Evolutionary conservation across 2,113 vertebrate species (phyloP), one percentile per base, ranked within the genome.

Genomic region (Pseudolaguvia tuberculata): DNA sequence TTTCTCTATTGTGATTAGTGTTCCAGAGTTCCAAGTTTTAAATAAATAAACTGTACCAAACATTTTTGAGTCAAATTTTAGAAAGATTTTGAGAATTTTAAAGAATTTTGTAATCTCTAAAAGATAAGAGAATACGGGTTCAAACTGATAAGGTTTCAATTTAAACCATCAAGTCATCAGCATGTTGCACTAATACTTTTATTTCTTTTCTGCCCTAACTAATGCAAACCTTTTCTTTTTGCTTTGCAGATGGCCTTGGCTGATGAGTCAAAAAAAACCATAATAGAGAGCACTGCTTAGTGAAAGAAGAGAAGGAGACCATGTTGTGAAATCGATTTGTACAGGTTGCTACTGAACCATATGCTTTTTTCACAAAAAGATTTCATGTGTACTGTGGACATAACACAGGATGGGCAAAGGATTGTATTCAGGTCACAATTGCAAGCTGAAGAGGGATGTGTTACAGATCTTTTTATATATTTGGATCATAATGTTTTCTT

Each of bases 241-340:
- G 27, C 61, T 61, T 73, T 81, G 17, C 83, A 88, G 86, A 83
- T 84, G 72, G 57, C 68, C 27, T 13, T 70, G 35, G 25, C 61
- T 73, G 73, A 70, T 68, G 78, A 45, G 55, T 31, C 42, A 56
- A 39, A 45, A 70, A 69, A 29, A 58, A 65, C 79, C 50, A 70
- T 72, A 29, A 78, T 50, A 61, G 4, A 52, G 73, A 27, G 57
- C 25, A 15, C 9, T 66, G 12, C 70, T 69, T 73, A 51, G 25
- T 78, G 25, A 68, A 74, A 77, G 42, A 73, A 70, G 50, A 63
- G 66, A 63, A 56, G 50, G 50, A 71, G 45, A 23, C 56, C 50
- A 21, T 67, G 67, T 31, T 70, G 67, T 70, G 75, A 39, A 45
- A 57, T 23, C 48, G 66, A 76, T 47, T 57, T 70, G 56, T 39